A percentile compares a stretch with the other conserved stretches of the same genome.
Conservation (phyloP, 1,140 invertebrate species). For the Platyura marginata region DNA sequence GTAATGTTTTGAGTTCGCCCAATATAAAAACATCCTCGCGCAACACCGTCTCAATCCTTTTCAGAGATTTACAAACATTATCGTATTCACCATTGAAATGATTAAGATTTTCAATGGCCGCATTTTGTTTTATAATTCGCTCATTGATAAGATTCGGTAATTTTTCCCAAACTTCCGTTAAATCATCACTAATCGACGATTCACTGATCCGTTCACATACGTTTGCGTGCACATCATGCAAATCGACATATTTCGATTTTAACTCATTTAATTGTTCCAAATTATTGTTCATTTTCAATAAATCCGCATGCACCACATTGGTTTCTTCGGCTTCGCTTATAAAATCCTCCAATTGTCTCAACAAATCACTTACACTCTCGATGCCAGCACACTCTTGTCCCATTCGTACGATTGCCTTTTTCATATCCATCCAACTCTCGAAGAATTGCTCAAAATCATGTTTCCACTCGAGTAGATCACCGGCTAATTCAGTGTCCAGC, state of each 20-base stretch:
- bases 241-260: constrained; percentile 20
- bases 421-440: constrained; percentile 23
- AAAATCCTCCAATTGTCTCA: constrained; percentile 12
- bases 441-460: constrained; percentile 20
- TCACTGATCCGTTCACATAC: constrained; percentile 14
- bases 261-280: constrained; percentile 23
- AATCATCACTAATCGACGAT: constrained; percentile 9
- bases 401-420: constrained; percentile 15
- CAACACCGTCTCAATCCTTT: constrained; percentile 10
- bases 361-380: constrained; percentile 7
- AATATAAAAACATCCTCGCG: constrained; percentile 3
- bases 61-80: constrained; percentile 14
- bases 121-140: constrained; percentile 21
- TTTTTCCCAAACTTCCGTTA: constrained; percentile 14
- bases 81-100: constrained; percentile 21
- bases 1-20: background rate
- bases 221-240: constrained; percentile 22
- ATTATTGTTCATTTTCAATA: constrained; percentile 21
- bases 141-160: constrained; percentile 17
- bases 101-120: constrained; percentile 21
- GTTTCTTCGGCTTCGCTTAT: constrained; percentile 22
- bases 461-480: constrained; percentile 18
- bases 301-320: constrained; percentile 30
- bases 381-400: constrained; percentile 18
- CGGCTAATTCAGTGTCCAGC: constrained; percentile 2